Evolutionary conservation across 35 echinoderm and acorn worm species (phyloP).

Genomic region (Chiridota heheva): DNA sequence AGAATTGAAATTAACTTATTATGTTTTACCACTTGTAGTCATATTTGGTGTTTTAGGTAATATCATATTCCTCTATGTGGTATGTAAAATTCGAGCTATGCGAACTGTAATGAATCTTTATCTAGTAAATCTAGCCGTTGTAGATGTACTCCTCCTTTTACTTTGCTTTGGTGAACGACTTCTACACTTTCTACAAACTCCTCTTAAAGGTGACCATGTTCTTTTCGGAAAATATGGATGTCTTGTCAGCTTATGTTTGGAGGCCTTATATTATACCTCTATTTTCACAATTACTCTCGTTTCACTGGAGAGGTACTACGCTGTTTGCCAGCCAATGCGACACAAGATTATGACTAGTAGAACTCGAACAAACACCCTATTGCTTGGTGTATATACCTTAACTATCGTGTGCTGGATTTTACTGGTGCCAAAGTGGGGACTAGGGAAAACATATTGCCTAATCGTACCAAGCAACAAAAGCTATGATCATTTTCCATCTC

Average conservation of each 20-base stretch:
- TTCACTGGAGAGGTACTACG: slow-evolving; percentile 66
- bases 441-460: slow-evolving; percentile 1
- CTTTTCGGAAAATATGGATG: slow-evolving; percentile 47
- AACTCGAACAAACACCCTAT: slow-evolving; percentile 17
- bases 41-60: slow-evolving; percentile 56
- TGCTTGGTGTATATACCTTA: slow-evolving; percentile 50
- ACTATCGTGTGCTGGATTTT: slow-evolving; percentile 26
- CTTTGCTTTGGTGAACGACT: slow-evolving; percentile 66
- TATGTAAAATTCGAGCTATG: slow-evolving; percentile 63
- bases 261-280: slow-evolving; percentile 56
- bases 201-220: slow-evolving; percentile 35
- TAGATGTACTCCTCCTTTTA: slow-evolving; percentile 55
- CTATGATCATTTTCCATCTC: slow-evolving; percentile 17
- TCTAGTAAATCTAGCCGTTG: slow-evolving; percentile 67
- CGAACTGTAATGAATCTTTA: slow-evolving; percentile 68
- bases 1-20: slow-evolving; percentile 32
- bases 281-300: slow-evolving; percentile 58
- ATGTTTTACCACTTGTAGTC: slow-evolving; percentile 58
- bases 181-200: slow-evolving; percentile 39
- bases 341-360: slow-evolving; percentile 37
- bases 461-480: slow-evolving; percentile 16
- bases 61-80: slow-evolving; percentile 52
- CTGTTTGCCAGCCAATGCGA: slow-evolving; percentile 60
- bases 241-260: slow-evolving; percentile 11
- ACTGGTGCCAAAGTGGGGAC: slow-evolving; percentile 56